These are phyloP conservation scores for Gadus chalcogrammus DNA, from an alignment of 2,113 vertebrate genomes.

Conservation along the genomic window DNA sequence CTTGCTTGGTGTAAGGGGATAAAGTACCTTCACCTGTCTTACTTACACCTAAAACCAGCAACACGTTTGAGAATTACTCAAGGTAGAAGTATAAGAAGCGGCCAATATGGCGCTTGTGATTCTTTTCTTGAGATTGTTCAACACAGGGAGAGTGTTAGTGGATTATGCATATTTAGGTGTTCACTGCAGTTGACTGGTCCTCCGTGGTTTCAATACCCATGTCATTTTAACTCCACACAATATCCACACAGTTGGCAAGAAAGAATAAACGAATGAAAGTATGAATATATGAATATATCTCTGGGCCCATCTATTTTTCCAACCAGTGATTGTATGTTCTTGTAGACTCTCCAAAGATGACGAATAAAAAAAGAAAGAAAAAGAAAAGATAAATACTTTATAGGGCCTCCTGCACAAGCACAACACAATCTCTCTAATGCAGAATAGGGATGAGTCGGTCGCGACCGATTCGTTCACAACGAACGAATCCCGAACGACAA, in stretches of 20 bases:
- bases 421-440: constrained; percentile 33
- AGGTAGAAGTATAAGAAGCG: background rate
- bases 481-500: too few species aligned
- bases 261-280: constrained; percentile 36
- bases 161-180: constrained; percentile 25
- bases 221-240: constrained; percentile 56
- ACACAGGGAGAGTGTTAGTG: constrained; percentile 34
- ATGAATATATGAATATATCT: constrained; percentile 53
- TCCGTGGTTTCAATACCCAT: constrained; percentile 54
- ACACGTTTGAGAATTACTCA: constrained; percentile 16
- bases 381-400: constrained; percentile 17
- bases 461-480: too few species aligned
- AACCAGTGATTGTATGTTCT: constrained; percentile 24
- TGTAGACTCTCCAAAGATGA: constrained; percentile 44
- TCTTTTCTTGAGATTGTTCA: constrained; percentile 22
- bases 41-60: constrained; percentile 9
- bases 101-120: constrained; percentile 21
- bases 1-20: constrained; percentile 7
- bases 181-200: constrained; percentile 37
- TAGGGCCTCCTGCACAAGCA: constrained; percentile 48
- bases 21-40: constrained; percentile 15
- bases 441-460: too few species aligned
- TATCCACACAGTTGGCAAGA: background rate
- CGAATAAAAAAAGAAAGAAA: constrained; percentile 17
- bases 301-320: constrained; percentile 26